A percentile compares a stretch with the other conserved stretches of the same genome.
These are phyloP conservation scores for Sciurus niger DNA, from an alignment of 2,113 vertebrate genomes.

Conservation along the genomic window DNA sequence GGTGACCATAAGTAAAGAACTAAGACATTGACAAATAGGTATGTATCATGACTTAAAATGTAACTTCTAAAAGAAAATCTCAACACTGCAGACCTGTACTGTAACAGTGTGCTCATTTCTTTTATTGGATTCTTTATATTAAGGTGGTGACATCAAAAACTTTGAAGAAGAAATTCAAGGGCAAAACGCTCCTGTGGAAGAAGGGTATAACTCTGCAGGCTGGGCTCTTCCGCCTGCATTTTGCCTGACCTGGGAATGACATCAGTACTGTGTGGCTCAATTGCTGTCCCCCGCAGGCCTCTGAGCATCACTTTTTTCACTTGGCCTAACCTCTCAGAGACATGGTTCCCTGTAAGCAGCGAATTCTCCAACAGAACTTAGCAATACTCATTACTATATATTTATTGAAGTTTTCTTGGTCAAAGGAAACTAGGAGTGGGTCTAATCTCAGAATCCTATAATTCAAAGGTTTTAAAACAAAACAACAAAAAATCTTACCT, in stretches of 20 bases:
- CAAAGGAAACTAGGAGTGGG: neutral
- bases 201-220: neutral
- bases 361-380: neutral
- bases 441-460: neutral
- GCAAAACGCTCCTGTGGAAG: neutral
- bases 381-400: neutral
- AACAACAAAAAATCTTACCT: neutral
- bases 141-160: neutral
- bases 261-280: neutral
- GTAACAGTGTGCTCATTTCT: neutral
- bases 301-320: neutral
- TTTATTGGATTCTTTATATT: neutral
- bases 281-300: neutral
- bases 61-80: neutral
- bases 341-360: neutral
- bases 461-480: constrained; percentile 32
- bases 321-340: neutral
- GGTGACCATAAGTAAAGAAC: neutral
- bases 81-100: neutral
- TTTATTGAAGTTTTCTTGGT: neutral
- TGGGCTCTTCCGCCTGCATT: accelerated
- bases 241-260: neutral
- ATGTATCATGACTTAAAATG: neutral
- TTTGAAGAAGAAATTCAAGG: neutral
- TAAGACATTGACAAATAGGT: neutral